These are phyloP conservation scores for Ecliptopera silaceata DNA, from an alignment of 2,888 invertebrate species.

Conservation along the genomic window DNA sequence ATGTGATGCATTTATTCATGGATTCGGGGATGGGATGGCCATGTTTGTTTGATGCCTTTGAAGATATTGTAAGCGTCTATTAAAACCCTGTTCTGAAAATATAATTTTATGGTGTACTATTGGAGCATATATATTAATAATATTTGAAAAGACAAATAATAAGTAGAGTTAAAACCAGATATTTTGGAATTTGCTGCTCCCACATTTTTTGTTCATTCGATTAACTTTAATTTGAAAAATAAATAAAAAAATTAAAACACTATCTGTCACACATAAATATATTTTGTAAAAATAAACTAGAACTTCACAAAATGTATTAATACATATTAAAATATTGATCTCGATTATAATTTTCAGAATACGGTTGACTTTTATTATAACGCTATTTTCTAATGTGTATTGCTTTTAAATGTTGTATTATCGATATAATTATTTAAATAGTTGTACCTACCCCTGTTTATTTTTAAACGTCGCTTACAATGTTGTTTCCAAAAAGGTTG, in stretches of 20 bases:
- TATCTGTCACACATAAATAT: too few species aligned
- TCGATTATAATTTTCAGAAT: not conserved
- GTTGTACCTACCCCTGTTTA: not conserved
- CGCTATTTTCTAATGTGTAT: not conserved
- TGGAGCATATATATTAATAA: too few species aligned
- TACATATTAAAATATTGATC: too few species aligned
- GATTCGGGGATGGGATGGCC: not conserved
- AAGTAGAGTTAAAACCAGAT: too few species aligned
- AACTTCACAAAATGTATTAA: too few species aligned
- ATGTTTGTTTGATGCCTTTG: constrained; percentile 2
- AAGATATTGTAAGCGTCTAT: constrained; percentile 16
- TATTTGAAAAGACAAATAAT: too few species aligned
- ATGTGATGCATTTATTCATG: not conserved
- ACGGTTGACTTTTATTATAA: not conserved
- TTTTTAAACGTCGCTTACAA: constrained; percentile 17
- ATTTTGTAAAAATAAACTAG: too few species aligned
- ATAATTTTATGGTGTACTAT: not conserved
- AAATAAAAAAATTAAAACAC: too few species aligned
- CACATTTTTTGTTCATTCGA: too few species aligned
- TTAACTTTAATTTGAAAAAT: too few species aligned
- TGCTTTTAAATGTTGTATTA: constrained; percentile 1
- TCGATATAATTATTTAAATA: too few species aligned
- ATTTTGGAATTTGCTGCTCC: too few species aligned
- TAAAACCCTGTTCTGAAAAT: not conserved
- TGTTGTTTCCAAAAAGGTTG: constrained; percentile 12